These are phyloP conservation scores for Drosophila affinis DNA, from an alignment of 2,888 invertebrate species.

Conservation along the genomic window DNA sequence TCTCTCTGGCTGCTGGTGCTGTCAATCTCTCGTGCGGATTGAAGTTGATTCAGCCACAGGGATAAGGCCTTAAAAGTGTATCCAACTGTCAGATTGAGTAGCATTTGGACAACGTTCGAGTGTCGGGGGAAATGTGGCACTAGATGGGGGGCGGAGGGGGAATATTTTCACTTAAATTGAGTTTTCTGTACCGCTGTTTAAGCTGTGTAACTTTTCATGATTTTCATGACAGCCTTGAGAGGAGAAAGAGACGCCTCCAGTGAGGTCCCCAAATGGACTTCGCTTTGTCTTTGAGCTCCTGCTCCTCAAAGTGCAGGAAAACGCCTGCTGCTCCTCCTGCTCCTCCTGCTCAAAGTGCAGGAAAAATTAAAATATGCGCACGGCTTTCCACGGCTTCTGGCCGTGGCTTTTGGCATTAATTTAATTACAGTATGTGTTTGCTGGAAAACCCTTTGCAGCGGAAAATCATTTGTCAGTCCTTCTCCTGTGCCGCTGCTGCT, in stretches of 20 bases:
- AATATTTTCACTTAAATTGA: constrained; percentile 27
- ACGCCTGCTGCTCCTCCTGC: neutral
- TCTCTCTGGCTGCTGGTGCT: constrained; percentile 12
- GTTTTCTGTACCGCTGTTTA: constrained; percentile 1
- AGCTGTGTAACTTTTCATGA: neutral
- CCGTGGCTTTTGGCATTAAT: constrained; percentile 8
- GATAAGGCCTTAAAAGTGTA: constrained; percentile 13
- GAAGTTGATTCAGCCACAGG: constrained; percentile 37
- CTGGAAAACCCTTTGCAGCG: constrained; percentile 33
- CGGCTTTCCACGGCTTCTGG: neutral
- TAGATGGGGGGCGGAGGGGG: neutral
- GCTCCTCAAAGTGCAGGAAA: neutral
- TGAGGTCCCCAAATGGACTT: neutral
- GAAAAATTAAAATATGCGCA: constrained; percentile 34
- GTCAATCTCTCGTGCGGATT: constrained; percentile 38
- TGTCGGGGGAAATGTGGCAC: constrained; percentile 14
- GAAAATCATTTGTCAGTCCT: constrained; percentile 41
- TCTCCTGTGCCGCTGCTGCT: constrained; percentile 17
- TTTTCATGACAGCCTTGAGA: neutral
- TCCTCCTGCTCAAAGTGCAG: constrained; percentile 25
- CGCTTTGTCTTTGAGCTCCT: neutral
- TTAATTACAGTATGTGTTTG: constrained; percentile 23
- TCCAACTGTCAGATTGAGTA: constrained; percentile 13
- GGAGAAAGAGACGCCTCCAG: too few species aligned
- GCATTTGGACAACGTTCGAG: constrained; percentile 25